Evolutionary conservation across 2,888 invertebrate genomes (phyloP).

Genomic region (Proisotoma minuta): DNA sequence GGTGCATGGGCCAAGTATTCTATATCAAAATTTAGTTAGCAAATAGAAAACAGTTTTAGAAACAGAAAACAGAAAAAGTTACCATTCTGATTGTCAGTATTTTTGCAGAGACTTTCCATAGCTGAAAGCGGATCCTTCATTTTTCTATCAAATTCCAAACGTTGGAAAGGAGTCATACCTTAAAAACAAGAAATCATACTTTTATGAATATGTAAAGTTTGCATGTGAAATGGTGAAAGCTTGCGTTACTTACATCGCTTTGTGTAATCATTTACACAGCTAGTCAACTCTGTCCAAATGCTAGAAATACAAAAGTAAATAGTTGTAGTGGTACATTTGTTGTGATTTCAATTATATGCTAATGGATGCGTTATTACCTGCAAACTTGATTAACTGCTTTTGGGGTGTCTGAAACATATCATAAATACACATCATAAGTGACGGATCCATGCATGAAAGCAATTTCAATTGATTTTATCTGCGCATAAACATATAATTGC

Average conservation of each 20-base stretch:
- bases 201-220: constrained; percentile 19
- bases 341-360: too few species aligned
- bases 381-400: constrained; percentile 40
- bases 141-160: constrained; percentile 40
- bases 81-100: constrained; percentile 44
- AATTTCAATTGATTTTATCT: too few species aligned
- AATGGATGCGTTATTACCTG: constrained; percentile 26
- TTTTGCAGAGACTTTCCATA: constrained; percentile 43
- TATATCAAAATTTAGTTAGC: constrained; percentile 6
- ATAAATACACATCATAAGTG: constrained; percentile 32
- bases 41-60: constrained; percentile 3
- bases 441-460: too few species aligned
- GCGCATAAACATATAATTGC: too few species aligned
- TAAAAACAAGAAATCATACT: constrained; percentile 1
- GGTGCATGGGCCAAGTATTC: constrained; percentile 46
- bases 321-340: too few species aligned
- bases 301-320: constrained; percentile 27
- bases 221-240: not conserved
- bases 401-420: too few species aligned
- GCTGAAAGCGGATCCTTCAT: constrained; percentile 43
- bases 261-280: constrained; percentile 34
- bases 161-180: constrained; percentile 30
- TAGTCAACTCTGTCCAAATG: constrained; percentile 42
- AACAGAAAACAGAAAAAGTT: constrained; percentile 9
- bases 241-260: constrained; percentile 19